Conservation (phyloP, 2,113 vertebrate species). For the Burhinus oedicnemus region DNA sequence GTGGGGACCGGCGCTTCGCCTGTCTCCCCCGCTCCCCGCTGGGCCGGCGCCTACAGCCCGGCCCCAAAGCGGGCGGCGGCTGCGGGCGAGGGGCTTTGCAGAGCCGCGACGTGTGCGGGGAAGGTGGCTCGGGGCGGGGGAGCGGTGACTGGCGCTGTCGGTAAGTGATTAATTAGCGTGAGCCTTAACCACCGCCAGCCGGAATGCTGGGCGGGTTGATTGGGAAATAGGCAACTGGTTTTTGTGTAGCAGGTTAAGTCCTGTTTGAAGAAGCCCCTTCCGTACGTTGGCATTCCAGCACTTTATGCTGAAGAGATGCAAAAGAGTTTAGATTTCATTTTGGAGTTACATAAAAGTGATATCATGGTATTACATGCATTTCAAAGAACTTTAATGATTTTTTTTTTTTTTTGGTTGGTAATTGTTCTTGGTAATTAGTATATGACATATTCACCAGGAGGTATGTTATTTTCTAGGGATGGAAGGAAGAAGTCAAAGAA, state of each 20-base stretch:
- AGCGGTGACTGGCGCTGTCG: background rate
- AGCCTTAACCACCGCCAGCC: background rate
- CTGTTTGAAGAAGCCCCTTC: background rate
- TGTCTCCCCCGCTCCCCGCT: background rate
- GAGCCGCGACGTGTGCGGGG: background rate
- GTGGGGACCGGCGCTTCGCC: background rate
- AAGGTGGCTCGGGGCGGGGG: background rate
- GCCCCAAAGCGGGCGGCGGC: background rate
- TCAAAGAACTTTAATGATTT: background rate
- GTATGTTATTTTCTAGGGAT: background rate
- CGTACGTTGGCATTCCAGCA: background rate
- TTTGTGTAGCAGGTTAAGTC: background rate
- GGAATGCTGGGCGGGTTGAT: fast-evolving
- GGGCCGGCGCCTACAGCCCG: background rate
- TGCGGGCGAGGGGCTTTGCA: background rate
- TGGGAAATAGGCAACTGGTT: fast-evolving
- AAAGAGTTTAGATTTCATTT: background rate
- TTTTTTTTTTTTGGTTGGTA: background rate
- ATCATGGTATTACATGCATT: background rate
- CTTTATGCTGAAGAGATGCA: background rate
- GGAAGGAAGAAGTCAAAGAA: background rate
- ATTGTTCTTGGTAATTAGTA: background rate
- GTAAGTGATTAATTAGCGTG: background rate
- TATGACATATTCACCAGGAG: background rate
- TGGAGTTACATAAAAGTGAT: background rate